Percentiles rank a stretch among this genome's conserved stretches.
phyloP scores from a whole-genome alignment of 1,140 invertebrate species.

The Apis mellifera region Amel_HAv3.1 CM009931.2:21076501-21077000 shows the following conservation, averaged over 20 bases:
- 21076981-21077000: conserved; percentile 67
- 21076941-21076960: conserved; percentile 74
- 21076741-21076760: conserved; percentile 69
- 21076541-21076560: conserved; percentile 74
- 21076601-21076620: conserved; percentile 55
- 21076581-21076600: conserved; percentile 47
- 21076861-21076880: conserved; percentile 59
- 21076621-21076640: conserved; percentile 40
- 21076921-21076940: conserved; percentile 77
- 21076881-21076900: conserved; percentile 68
- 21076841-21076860: conserved; percentile 68
- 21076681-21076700: conserved; percentile 43
- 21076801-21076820: conserved; percentile 67
- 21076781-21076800: conserved; percentile 66
- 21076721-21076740: conserved; percentile 40
- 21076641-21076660: conserved; percentile 66
- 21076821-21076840: conserved; percentile 69
- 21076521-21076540: conserved; percentile 37
- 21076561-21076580: conserved; percentile 61
- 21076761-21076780: conserved; percentile 65
- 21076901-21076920: conserved; percentile 79
- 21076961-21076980: conserved; percentile 74
- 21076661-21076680: conserved; percentile 60
- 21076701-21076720: conserved; percentile 37
- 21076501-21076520: conserved; percentile 23